Percentiles rank a stretch among this genome's conserved stretches.
These are phyloP conservation scores for Zoanthus solanderi DNA, from an alignment of 92 coral and sea anemone species.

Conservation along the genomic window DNA sequence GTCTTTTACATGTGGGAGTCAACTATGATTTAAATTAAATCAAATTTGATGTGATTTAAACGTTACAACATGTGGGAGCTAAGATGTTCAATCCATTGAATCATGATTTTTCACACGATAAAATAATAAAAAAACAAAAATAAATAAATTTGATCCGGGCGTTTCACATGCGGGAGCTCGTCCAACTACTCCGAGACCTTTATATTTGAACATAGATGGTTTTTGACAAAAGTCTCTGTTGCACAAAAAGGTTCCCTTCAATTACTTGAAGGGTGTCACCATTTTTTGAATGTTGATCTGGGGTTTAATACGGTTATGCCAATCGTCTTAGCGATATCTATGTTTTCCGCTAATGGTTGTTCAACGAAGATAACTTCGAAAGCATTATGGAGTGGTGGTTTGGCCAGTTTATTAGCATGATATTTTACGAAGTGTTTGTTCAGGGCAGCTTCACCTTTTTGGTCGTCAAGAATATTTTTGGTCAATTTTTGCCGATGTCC, in stretches of 20 bases:
- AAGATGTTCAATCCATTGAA: not conserved
- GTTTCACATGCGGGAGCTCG: no score
- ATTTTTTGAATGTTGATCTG: slow-evolving; percentile 6
- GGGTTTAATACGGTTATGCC: slow-evolving; percentile 15
- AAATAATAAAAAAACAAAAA: not conserved
- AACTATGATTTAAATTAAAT: no score
- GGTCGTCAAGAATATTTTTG: slow-evolving; percentile 3
- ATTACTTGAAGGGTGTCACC: slow-evolving; percentile 21
- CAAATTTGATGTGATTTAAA: no score
- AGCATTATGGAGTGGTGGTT: not conserved
- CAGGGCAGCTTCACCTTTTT: not conserved
- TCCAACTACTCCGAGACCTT: no score
- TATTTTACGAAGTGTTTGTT: not conserved
- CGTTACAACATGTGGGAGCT: not conserved
- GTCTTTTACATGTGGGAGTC: no score
- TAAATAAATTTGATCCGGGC: not conserved
- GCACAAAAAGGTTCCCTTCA: not conserved
- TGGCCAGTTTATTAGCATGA: slow-evolving; percentile 10
- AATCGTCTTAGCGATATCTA: slow-evolving; percentile 4
- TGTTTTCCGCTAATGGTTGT: slow-evolving; percentile 1
- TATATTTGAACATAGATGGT: not conserved
- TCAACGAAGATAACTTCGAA: slow-evolving; percentile 11
- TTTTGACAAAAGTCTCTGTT: not conserved
- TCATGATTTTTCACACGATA: not conserved
- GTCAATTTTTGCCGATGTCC: slow-evolving; percentile 4